These are phyloP conservation scores for Sebastes goodei DNA, from an alignment of 2,797 vertebrate genomes.

Conservation along the genomic window DNA sequence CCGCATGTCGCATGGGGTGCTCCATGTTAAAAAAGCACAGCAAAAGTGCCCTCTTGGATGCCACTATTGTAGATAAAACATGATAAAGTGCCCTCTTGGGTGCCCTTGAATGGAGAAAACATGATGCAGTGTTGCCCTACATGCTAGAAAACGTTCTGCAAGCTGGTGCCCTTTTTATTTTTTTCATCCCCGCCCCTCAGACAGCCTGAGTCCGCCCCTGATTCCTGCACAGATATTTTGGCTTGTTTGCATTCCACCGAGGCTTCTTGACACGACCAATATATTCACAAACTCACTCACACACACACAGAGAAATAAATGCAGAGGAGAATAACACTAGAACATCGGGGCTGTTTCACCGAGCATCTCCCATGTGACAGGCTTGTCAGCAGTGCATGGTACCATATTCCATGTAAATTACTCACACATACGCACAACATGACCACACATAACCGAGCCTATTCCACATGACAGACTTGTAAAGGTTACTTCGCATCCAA, in stretches of 20 bases:
- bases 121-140: no score
- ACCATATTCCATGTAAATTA: constrained; percentile 32
- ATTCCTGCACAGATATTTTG: constrained; percentile 25
- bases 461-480: constrained; percentile 16
- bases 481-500: constrained; percentile 8
- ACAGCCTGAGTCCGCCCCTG: not conserved
- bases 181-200: no score
- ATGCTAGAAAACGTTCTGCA: no score
- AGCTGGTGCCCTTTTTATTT: no score
- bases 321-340: constrained; percentile 4
- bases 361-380: constrained; percentile 14
- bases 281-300: constrained; percentile 10
- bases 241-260: constrained; percentile 17
- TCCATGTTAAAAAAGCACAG: no score
- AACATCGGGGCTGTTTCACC: constrained; percentile 6
- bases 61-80: no score
- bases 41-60: no score
- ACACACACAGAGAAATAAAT: not conserved
- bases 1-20: no score
- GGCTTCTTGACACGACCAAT: constrained; percentile 31
- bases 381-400: constrained; percentile 5
- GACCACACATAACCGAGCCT: constrained; percentile 2
- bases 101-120: no score
- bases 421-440: not conserved
- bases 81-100: no score